phyloP scores from a whole-genome alignment of 1,140 invertebrate genomes.

The Drosophila punjabiensis region DNA sequence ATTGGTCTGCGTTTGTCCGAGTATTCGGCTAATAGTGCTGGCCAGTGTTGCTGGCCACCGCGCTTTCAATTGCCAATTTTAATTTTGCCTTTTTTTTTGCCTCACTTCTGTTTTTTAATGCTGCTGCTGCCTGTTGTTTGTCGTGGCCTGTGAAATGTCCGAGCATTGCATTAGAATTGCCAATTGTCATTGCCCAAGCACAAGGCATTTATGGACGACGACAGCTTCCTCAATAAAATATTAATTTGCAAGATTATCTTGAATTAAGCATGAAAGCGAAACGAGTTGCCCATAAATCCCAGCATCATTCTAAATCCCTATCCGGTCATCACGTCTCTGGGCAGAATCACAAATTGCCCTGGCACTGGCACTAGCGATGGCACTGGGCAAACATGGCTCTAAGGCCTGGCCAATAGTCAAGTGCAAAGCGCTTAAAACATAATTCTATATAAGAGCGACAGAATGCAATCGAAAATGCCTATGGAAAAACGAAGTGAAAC shows the following conservation, averaged over 20 bases:
- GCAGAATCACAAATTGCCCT: conserved; percentile 27
- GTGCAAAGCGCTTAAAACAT: conserved; percentile 70
- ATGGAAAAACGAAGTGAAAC: conserved; percentile 32
- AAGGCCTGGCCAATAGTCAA: conserved; percentile 60
- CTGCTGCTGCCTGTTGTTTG: conserved; percentile 31
- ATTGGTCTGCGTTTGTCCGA: conserved; percentile 49
- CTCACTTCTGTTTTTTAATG: conserved; percentile 58
- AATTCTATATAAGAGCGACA: conserved; percentile 58
- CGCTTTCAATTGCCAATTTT: conserved; percentile 71
- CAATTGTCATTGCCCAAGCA: conserved; percentile 60
- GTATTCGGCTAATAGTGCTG: conserved; percentile 55
- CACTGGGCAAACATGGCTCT: conserved; percentile 50
- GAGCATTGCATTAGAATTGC: conserved; percentile 58
- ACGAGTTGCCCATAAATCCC: conserved; percentile 11
- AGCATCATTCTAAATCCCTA: conserved; percentile 12
- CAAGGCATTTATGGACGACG: conserved; percentile 20
- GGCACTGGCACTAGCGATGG: conserved; percentile 50
- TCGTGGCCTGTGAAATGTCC: conserved; percentile 24
- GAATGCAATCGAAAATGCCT: conserved; percentile 60
- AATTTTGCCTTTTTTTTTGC: conserved; percentile 40
- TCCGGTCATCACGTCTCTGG: conserved; percentile 31
- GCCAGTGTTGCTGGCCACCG: conserved; percentile 37
- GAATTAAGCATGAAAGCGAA: not conserved
- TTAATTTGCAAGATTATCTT: conserved; percentile 4
- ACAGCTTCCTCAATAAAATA: conserved; percentile 34